Evolutionary conservation across 2,113 vertebrate genomes (phyloP).

Genomic region (Callaeas wilsoni): DNA sequence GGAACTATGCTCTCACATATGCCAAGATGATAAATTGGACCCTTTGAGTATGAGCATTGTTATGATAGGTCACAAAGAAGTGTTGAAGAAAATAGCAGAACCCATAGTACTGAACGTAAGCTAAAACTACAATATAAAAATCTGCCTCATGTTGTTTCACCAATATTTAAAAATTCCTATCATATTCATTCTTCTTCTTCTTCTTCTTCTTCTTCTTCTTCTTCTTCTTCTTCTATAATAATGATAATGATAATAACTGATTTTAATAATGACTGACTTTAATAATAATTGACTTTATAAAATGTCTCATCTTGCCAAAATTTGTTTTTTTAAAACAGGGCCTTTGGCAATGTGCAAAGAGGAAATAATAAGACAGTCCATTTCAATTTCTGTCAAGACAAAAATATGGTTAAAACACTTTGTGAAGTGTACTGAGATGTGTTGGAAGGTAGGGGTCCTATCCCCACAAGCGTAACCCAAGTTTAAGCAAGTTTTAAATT

Average conservation of each 20-base stretch:
- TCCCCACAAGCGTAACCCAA: not conserved
- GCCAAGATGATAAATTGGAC: not conserved
- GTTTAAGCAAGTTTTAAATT: not conserved
- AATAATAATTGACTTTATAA: not conserved
- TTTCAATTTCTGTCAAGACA: not conserved
- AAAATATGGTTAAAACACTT: not conserved
- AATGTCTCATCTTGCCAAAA: not conserved
- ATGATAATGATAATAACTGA: not conserved
- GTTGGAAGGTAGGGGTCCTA: not conserved
- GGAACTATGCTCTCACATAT: not conserved
- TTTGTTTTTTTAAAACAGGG: not conserved
- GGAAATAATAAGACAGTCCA: not conserved
- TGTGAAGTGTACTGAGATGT: not conserved
- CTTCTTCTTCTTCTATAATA: not conserved
- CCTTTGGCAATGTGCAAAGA: not conserved
- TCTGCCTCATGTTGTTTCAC: not conserved
- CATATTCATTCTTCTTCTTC: not conserved
- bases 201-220: not conserved
- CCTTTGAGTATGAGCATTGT: not conserved
- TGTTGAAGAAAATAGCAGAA: not conserved
- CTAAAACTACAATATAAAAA: not conserved
- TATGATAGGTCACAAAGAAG: not conserved
- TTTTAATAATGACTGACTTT: too few relatives aligned
- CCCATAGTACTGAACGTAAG: accelerated
- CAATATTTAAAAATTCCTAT: not conserved